A percentile compares a stretch with the other conserved stretches of the same genome.
Conservation (phyloP, 37 sponge, comb jelly and placozoan genomes). For the Hormiphora californensis region DNA sequence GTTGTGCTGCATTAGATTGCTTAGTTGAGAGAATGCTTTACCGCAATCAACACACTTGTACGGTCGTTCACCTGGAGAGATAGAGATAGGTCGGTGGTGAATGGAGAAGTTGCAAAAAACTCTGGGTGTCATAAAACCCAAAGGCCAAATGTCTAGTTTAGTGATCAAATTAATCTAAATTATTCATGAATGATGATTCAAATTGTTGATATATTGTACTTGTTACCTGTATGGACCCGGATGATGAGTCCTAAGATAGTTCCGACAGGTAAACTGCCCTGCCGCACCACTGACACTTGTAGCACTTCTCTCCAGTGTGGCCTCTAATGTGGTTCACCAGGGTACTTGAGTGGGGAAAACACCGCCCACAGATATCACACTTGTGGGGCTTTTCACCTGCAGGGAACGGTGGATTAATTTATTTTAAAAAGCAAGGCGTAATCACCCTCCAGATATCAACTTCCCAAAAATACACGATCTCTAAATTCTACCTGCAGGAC, state of each 20-base stretch:
- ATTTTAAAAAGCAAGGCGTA: too few species aligned
- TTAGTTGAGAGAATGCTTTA: conserved; percentile 50
- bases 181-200: not conserved
- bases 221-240: conserved; percentile 42
- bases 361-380: conserved; percentile 45
- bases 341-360: conserved; percentile 50
- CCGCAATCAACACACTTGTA: conserved; percentile 54
- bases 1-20: conserved; percentile 50
- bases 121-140: too few species aligned
- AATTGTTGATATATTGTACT: not conserved
- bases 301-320: conserved; percentile 49
- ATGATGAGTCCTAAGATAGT: conserved; percentile 51
- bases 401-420: too few species aligned
- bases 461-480: too few species aligned
- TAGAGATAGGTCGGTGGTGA: not conserved
- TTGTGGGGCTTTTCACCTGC: conserved; percentile 53
- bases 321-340: conserved; percentile 41
- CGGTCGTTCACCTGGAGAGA: conserved; percentile 17
- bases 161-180: not conserved
- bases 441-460: too few species aligned
- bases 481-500: too few species aligned
- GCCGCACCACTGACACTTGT: conserved; percentile 55
- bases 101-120: too few species aligned
- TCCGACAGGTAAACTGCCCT: conserved; percentile 38
- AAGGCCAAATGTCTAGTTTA: not conserved